These are phyloP conservation scores for Propithecus coquereli DNA, from an alignment of 2,113 vertebrate species.

Conservation along the genomic window DNA sequence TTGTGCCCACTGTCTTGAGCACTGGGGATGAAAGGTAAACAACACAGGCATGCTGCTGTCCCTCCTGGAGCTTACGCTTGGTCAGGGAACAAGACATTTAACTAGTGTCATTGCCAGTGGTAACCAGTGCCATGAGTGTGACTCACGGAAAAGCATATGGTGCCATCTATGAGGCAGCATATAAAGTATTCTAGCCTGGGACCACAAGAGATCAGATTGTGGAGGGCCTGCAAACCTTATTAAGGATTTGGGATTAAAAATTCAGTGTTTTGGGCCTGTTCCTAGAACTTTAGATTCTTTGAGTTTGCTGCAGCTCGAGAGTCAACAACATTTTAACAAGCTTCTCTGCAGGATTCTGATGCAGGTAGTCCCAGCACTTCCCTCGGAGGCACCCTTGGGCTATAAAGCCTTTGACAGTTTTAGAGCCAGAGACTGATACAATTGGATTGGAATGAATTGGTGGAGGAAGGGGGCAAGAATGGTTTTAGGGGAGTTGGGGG, in stretches of 20 bases:
- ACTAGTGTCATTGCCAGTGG: not conserved
- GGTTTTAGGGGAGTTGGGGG: not conserved
- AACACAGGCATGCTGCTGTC: not conserved
- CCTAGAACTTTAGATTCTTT: not conserved
- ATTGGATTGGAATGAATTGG: not conserved
- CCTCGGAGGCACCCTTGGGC: not conserved
- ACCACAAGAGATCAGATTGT: not conserved
- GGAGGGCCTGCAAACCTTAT: not conserved
- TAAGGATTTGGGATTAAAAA: not conserved
- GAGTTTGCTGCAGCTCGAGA: not conserved
- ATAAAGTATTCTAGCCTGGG: not conserved
- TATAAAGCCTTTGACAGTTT: not conserved
- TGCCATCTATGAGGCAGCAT: not conserved
- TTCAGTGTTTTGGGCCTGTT: not conserved
- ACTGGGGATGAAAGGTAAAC: not conserved
- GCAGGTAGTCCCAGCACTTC: not conserved
- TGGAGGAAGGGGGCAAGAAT: not conserved
- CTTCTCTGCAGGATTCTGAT: not conserved
- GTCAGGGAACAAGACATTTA: not conserved
- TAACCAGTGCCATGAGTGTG: not conserved
- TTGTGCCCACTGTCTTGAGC: not conserved
- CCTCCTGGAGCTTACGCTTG: not conserved
- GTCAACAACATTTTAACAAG: not conserved
- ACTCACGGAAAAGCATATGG: not conserved
- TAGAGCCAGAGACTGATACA: not conserved